Base-by-base conservation (phyloP, 2,113 vertebrate species). In the Anas platyrhynchos region DNA sequence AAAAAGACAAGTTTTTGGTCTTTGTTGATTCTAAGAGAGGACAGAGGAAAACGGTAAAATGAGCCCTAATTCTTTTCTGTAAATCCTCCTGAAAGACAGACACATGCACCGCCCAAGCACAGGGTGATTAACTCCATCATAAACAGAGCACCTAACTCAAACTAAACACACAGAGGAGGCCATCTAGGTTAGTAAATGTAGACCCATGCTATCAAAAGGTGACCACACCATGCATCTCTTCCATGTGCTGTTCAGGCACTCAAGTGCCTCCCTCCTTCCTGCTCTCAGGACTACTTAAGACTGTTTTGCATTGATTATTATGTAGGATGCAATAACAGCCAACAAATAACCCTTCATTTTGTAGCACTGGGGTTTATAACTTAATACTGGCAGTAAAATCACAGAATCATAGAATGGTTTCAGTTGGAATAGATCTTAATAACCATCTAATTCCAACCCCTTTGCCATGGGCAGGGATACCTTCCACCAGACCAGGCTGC, bases 21-120 rank as follows among this genome's bases (percentile, higher is more conserved):
- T 31, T 8, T 13, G 58, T 3, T 46, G 58, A 62, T 77, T 52
- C 44, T 72, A 44, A 54, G 32, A 29, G 23, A 41, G 4, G 7
- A 3, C 11, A 4, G 22, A 1, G 5, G 17, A 8, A 9, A 26
- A 9, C 54, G 11, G 8, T 4, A 46, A 50, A 16, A 43, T 9
- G 4, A 56, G 32, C 5, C 22, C 54, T 25, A 52, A 36, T 29
- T 74, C 10, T 79, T 55, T 62, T 36, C 41, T 34, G 13, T 13
- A 67, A 74, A 56, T 4, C 13, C 41, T 73, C 25, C 38, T 29
- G 26, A 61, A 68, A 73, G 50, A 46, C 17, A 41, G 50, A 46
- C 17, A 41, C 17, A n/a, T 3, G 3, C 31, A 20, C 16, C 13
- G 21, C 7, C 38, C 23, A 23, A 48, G 6, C 11, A 61, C 14